Conservation (phyloP, 2,797 vertebrate genomes). For the Micromesistius poutassou region DNA sequence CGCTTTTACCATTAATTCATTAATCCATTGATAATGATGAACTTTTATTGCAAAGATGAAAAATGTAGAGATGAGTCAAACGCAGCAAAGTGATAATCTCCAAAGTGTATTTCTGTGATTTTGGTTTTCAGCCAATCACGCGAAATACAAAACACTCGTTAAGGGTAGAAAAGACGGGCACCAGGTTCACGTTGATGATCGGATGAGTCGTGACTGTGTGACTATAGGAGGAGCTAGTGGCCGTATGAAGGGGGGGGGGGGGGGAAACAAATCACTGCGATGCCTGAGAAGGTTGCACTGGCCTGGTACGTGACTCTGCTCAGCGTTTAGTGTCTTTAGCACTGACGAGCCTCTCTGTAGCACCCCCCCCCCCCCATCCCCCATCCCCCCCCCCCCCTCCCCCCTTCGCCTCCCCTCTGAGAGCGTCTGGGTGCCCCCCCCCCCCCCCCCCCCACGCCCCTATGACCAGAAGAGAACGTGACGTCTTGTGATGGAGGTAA, state of each 20-base stretch:
- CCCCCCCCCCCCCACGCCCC: slow-evolving; percentile 82
- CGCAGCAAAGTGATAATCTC: background rate
- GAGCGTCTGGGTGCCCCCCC: slow-evolving; percentile 81
- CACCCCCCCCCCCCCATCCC: slow-evolving; percentile 61
- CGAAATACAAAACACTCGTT: background rate
- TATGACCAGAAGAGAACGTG: slow-evolving; percentile 92
- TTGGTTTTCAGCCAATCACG: background rate
- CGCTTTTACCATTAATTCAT: slow-evolving; percentile 27
- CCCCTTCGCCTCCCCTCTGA: slow-evolving; percentile 65
- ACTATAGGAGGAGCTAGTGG: too few relatives aligned
- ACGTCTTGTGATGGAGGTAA: slow-evolving; percentile 91
- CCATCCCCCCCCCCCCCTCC: slow-evolving; percentile 79
- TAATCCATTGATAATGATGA: slow-evolving; percentile 17
- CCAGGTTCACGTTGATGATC: background rate
- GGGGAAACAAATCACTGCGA: too few relatives aligned
- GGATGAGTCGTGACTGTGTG: too few relatives aligned
- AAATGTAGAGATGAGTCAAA: slow-evolving; percentile 10
- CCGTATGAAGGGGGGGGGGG: too few relatives aligned
- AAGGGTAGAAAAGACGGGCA: background rate
- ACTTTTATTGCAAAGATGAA: slow-evolving; percentile 19
- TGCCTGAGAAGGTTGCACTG: background rate
- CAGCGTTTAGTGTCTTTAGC: slow-evolving; percentile 36
- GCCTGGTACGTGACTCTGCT: background rate
- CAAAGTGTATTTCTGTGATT: background rate
- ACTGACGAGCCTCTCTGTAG: slow-evolving; percentile 37